Conservation (phyloP, 2,888 invertebrate genomes). For the Idaea dimidiata region DNA sequence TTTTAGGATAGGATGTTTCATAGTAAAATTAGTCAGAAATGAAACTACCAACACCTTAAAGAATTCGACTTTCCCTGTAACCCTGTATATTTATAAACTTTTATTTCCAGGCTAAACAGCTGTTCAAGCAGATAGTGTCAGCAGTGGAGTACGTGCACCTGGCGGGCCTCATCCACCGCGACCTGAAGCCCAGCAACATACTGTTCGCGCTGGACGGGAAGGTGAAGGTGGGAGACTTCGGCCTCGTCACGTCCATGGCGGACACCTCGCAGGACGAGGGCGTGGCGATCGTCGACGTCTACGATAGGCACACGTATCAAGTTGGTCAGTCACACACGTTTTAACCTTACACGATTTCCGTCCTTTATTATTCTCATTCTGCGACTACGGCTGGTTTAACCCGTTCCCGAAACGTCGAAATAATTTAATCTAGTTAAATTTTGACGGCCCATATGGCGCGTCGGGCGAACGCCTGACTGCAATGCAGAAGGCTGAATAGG, state of each 20-base stretch:
- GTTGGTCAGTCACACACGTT: constrained; percentile 74
- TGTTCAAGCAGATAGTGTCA: constrained; percentile 94
- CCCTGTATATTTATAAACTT: neutral
- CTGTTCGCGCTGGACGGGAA: constrained; percentile 94
- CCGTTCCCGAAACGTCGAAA: too few species aligned
- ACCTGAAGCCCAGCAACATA: constrained; percentile 89
- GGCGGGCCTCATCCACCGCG: constrained; percentile 96
- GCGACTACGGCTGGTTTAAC: too few species aligned
- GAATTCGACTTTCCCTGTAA: too few species aligned
- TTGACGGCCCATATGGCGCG: too few species aligned
- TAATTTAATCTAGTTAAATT: too few species aligned
- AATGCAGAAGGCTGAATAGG: too few species aligned
- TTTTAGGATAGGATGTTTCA: too few species aligned
- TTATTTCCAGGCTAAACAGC: constrained; percentile 75
- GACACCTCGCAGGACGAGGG: constrained; percentile 56
- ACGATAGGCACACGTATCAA: constrained; percentile 81
- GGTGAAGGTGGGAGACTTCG: constrained; percentile 98
- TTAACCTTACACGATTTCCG: neutral
- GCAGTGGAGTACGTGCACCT: constrained; percentile 98
- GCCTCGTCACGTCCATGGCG: constrained; percentile 93
- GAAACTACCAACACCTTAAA: too few species aligned
- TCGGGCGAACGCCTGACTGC: too few species aligned
- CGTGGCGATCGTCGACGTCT: constrained; percentile 40
- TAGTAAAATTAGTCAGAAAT: too few species aligned
- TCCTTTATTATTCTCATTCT: constrained; percentile 2